Conservation (phyloP, 2,797 vertebrate genomes). For the Acanthornis magna region DNA sequence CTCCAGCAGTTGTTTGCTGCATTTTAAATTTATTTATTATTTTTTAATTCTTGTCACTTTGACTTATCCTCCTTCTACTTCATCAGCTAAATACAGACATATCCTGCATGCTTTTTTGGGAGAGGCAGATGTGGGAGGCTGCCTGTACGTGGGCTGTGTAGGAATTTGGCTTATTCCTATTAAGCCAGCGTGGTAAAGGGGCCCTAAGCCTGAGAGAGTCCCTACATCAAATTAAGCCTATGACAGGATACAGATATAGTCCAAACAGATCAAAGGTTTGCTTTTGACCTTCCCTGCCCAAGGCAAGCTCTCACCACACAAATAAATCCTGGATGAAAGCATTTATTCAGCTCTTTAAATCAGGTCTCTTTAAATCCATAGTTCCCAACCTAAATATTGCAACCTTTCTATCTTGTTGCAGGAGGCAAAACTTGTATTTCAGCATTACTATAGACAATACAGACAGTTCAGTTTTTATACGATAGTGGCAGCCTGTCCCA, state of each 20-base stretch:
- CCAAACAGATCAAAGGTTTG: constrained; percentile 25
- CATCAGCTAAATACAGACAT: not conserved
- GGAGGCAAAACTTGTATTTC: not conserved
- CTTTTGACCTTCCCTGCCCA: not conserved
- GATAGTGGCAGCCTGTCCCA: not conserved
- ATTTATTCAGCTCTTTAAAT: constrained; percentile 1
- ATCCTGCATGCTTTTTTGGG: not conserved
- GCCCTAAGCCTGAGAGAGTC: not conserved
- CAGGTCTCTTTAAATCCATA: not conserved
- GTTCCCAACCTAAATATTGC: not conserved
- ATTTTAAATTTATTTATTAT: not conserved
- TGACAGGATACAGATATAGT: not conserved
- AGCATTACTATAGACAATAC: not conserved
- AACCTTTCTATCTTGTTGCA: not conserved
- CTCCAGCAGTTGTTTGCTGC: not conserved
- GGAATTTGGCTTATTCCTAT: not conserved
- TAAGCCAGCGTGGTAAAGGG: not conserved
- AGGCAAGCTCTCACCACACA: not conserved
- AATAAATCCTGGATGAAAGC: constrained; percentile 32
- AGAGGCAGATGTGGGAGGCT: not conserved
- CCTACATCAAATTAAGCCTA: not conserved
- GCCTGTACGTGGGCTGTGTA: not conserved
- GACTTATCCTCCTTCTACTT: not conserved
- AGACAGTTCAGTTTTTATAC: not conserved
- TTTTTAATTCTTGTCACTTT: not conserved